Evolutionary conservation across 2,113 vertebrate genomes (phyloP).

Genomic region (Hystrix cristata): DNA sequence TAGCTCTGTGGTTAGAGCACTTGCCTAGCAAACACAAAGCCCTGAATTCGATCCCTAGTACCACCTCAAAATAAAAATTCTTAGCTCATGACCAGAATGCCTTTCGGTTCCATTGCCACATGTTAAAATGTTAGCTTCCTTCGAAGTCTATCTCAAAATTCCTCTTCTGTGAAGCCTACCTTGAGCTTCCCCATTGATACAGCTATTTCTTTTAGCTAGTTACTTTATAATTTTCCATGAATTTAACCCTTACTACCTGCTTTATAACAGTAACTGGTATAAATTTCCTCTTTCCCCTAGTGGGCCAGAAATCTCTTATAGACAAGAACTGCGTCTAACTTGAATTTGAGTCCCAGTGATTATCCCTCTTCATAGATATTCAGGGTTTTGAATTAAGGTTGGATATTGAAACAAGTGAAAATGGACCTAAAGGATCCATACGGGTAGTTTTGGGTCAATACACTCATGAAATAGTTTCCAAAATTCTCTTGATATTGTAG

Average conservation of each 20-base stretch:
- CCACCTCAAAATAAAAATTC: too few relatives aligned
- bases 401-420: background rate
- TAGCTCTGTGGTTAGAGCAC: too few relatives aligned
- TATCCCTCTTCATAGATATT: background rate
- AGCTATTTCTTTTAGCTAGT: background rate
- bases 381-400: background rate
- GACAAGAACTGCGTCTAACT: background rate
- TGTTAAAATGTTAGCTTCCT: background rate
- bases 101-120: background rate
- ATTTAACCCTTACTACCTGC: background rate
- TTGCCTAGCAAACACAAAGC: too few relatives aligned
- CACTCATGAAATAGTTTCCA: background rate
- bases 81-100: background rate
- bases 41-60: too few relatives aligned
- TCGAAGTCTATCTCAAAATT: background rate
- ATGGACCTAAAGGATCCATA: background rate
- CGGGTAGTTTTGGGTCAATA: background rate
- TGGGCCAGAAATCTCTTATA: background rate
- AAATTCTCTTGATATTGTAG: background rate
- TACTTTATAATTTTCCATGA: background rate
- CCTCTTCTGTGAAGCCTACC: background rate
- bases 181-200: background rate
- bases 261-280: background rate
- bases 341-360: background rate
- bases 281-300: background rate